Base-by-base conservation (phyloP, 2,888 invertebrate species). In the Coenonympha glycerion region DNA sequence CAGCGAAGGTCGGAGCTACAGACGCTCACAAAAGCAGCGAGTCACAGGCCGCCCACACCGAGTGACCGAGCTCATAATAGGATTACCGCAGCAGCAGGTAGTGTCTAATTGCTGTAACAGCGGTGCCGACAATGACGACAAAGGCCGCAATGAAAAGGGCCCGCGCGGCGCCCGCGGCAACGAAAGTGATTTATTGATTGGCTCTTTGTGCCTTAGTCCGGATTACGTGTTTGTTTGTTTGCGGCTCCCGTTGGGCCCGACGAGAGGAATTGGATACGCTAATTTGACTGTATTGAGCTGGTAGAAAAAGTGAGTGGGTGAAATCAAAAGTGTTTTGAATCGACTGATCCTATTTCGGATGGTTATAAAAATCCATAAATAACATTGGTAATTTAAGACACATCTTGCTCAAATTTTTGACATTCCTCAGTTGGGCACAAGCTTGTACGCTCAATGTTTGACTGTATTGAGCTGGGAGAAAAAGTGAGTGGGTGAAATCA, bases 71-170 rank as follows among this genome's bases (percentile, higher is more conserved):
- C 37, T 51, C 50, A 39, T 84, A 84, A 86, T 85, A 85, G 85
- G 85, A 84, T 84, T 84, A 85, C 74, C 68, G 68, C 72, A 69
- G 73, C 75, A 70, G 70, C 84, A 85, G 86, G 86, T 86, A 87
- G 76, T 84, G 81, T 78, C 79, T 81, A 86, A 87, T 86, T 87
- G 85, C 81, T 83, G 83, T 84, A 78, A 83, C 82, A 84, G 81
- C 79, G 75, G 73, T 75, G 75, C 82, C 81, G 80, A 83, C 81
- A 76, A 72, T 72, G 71, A 82, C 80, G 34, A 45, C 45, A 45
- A 45, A 34, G 45, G 45, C 44, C 34, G 45, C 11, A 16, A 34
- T 45, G 45, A 45, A 81, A 78, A 78, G 68, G 69, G 63, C 47
- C 41, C 34, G 55, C 28, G 41, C 68, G 79, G 84, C 83, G 83